phyloP scores from a whole-genome alignment of 2,888 invertebrate genomes.

The Apotomis capreana region DNA sequence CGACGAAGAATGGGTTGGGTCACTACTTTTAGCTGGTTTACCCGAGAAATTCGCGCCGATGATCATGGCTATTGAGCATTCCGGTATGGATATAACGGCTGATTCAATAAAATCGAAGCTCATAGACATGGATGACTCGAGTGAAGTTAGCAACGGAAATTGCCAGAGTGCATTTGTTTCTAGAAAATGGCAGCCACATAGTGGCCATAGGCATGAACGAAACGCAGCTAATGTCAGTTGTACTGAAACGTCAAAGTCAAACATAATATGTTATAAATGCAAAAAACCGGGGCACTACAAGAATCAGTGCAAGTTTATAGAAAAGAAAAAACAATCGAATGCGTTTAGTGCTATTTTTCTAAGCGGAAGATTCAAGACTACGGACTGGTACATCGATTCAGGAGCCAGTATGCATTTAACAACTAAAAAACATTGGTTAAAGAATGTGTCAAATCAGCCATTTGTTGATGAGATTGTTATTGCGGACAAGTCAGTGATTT shows the following conservation, averaged over 20 bases:
- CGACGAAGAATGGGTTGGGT: conserved; percentile 3
- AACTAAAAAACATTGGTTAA: not conserved
- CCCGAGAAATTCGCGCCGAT: conserved; percentile 31
- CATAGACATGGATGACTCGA: conserved; percentile 26
- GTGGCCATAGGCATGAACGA: not conserved
- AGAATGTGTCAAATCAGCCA: not conserved
- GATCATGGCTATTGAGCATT: conserved; percentile 38
- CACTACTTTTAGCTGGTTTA: conserved; percentile 34
- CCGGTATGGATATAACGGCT: conserved; percentile 40
- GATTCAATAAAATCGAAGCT: conserved; percentile 44
- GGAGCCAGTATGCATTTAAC: no score
- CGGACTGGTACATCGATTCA: conserved; percentile 12
- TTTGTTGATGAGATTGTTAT: not conserved
- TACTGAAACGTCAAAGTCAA: conserved; percentile 14
- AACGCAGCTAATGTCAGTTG: not conserved
- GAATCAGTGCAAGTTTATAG: conserved; percentile 9
- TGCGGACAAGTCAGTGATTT: not conserved
- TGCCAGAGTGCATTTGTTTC: not conserved
- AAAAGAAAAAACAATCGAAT: conserved; percentile 3
- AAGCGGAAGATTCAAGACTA: conserved; percentile 9
- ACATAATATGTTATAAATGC: conserved; percentile 33
- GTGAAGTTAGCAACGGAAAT: not conserved
- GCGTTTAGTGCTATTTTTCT: conserved; percentile 10
- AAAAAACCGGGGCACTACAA: conserved; percentile 37
- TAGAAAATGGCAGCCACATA: not conserved